Base-by-base conservation (phyloP, 2,888 invertebrate genomes). In the Heliconius ismenius region DNA sequence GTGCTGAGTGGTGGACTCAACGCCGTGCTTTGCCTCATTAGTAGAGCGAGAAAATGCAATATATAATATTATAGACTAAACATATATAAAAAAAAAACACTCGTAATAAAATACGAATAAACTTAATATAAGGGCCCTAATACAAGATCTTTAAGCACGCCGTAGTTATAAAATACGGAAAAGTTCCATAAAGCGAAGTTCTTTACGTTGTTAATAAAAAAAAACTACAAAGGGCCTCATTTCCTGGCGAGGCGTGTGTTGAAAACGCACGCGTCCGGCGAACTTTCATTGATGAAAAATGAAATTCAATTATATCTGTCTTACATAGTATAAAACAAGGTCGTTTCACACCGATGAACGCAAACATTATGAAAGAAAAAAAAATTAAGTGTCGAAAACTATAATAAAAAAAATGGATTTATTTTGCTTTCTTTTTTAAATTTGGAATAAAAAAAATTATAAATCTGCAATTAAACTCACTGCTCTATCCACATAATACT, bases 211-310 rank as follows among this genome's bases (percentile, higher is more conserved):
- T 72, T 68, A 74, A 65, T 79, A 75, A 80, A 74, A 77, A 79
- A 76, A 68, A 54, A 36, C 24, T 60, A 78, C 77, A 81, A 77
- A 78, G 76, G 67, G 43, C 54, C 77, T 77, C 81, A 79, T 79
- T 79, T 81, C 78, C 81, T 77, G 78, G 63, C 39, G 26, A 15
- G 18, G 21, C 64, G 76, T 74, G 7, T 76, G 70, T 67, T 72
- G 72, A 74, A 78, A 78, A 74, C 60, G 26, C 70, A 21, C 28
- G 9, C 62, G 69, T 75, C 75, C 75, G 75, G 49, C 24, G 32
- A 26, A 39, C 28, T 69, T 69, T 74, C 68, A 73, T 77, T 79
- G 65, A 78, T 79, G 76, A 74, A 75, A 77, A 74, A 78, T 80
- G 78, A 78, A 80, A 82, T 81, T 81, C 74, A 77, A 79, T 60